Base-by-base conservation (phyloP, 2,888 invertebrate genomes). In the Nezara viridula region DNA sequence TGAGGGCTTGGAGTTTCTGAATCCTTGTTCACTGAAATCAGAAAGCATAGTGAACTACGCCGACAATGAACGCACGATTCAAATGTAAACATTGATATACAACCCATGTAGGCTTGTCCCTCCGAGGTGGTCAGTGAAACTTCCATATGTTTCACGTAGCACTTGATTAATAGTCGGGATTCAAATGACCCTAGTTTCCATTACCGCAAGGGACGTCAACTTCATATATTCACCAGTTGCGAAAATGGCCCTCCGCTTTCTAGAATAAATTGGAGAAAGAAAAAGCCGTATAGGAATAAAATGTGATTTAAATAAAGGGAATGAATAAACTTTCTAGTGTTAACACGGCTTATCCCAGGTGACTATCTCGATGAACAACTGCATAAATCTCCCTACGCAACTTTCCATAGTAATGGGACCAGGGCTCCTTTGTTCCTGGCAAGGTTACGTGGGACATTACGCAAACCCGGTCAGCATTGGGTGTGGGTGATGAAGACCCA, bases 281-380 rank as follows among this genome's bases (percentile, higher is more conserved):
- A 81, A 81, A 81, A n/a, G 81, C 44, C n/a, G 81, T 47, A 44
- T 14, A n/a, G 44, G 44, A 81, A 44, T 81, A 81, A 81, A 81
- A n/a, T 81, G 81, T 47, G 44, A 81, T 44, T 81, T 44, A 81
- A 81, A 81, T 81, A 81, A 81, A 81, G 40, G 3, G 40, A 47
- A 81, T 40, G 81, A 47, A 81, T 47, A 81, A 81, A 81, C 81
- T 81, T 81, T 81, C 81, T 81, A 40, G 81, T 44, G 81, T 81
- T 44, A 81, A 81, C 81, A 81, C 14, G 44, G 24, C 81, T 44
- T 44, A 81, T 77, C 77, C 40, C 77, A 0, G 40, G 40, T 40
- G 37, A 77, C 77, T 40, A 77, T 81, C 81, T 81, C 81, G 81
- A 4, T 6, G 10, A 44, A 81, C 81, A 81, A 44, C 81, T n/a